Evolutionary conservation across 2,888 invertebrate species (phyloP).

Genomic region (Agrilus cyanescens): DNA sequence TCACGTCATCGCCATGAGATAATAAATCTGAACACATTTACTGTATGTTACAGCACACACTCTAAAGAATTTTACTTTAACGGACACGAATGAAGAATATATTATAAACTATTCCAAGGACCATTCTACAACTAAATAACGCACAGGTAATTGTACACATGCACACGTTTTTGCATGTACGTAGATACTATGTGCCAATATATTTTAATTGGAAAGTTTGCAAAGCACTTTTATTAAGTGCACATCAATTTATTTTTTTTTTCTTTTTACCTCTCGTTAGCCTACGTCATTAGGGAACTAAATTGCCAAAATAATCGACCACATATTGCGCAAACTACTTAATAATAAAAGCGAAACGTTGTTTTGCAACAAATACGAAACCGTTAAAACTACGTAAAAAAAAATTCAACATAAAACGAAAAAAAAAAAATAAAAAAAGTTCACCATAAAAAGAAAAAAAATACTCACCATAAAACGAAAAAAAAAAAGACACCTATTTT

Average conservation of each 20-base stretch:
- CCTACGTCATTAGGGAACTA: no score
- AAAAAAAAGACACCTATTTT: constrained; percentile 6
- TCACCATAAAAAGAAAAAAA: neutral
- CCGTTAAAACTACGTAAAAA: neutral
- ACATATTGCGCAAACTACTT: neutral
- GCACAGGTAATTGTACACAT: no score
- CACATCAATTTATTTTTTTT: no score
- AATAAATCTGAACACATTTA: neutral
- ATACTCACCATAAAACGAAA: neutral
- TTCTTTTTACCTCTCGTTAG: no score
- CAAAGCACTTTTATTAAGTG: no score
- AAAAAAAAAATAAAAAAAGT: constrained; percentile 6
- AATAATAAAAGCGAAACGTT: neutral
- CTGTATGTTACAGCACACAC: no score
- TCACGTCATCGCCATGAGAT: constrained; percentile 1
- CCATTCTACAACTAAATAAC: neutral
- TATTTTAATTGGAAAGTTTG: no score
- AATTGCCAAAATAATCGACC: no score
- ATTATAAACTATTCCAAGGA: neutral
- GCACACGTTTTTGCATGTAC: no score
- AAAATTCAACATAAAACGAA: neutral
- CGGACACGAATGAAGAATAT: neutral
- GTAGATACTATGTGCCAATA: no score
- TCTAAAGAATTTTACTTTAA: no score
- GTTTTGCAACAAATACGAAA: neutral